Conservation (phyloP, 2,113 vertebrate species). For the Triplophysa rosa region DNA sequence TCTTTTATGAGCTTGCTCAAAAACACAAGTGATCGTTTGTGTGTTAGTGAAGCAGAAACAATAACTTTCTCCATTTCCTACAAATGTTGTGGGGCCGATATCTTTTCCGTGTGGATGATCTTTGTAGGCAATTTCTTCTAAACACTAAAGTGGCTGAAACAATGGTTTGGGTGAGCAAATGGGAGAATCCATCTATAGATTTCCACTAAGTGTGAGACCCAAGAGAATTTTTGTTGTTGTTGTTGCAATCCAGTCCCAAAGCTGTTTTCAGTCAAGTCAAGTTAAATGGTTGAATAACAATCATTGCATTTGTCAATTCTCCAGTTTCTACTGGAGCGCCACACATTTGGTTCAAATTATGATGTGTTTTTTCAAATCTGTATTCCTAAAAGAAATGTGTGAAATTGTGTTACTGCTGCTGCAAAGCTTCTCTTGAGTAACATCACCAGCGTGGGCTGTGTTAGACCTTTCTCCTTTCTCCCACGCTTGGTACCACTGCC, state of each 20-base stretch:
- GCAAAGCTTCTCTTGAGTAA: slow-evolving; percentile 57
- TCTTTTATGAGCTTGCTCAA: slow-evolving; percentile 13
- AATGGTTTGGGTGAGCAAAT: slow-evolving; percentile 51
- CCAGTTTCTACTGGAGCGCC: background rate
- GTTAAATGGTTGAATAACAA: background rate
- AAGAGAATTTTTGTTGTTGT: slow-evolving; percentile 1
- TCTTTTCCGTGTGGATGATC: slow-evolving; percentile 1
- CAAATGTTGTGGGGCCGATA: background rate
- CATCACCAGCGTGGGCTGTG: slow-evolving; percentile 63
- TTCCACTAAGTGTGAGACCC: background rate
- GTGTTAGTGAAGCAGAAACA: slow-evolving; percentile 25
- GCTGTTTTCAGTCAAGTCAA: background rate
- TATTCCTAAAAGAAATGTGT: slow-evolving; percentile 59
- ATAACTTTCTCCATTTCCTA: slow-evolving; percentile 13
- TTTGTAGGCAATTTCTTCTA: background rate
- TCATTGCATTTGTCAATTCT: background rate
- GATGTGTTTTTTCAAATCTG: slow-evolving; percentile 36
- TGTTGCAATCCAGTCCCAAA: background rate
- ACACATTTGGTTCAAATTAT: slow-evolving; percentile 48
- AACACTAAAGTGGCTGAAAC: slow-evolving; percentile 9
- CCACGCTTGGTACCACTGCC: slow-evolving; percentile 73
- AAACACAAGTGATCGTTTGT: slow-evolving; percentile 26
- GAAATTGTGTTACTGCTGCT: slow-evolving; percentile 64
- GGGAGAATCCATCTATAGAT: slow-evolving; percentile 49
- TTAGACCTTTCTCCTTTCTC: slow-evolving; percentile 76